Evolutionary conservation across 2,113 vertebrate genomes (phyloP).

Genomic region (Callocephalon fimbriatum): DNA sequence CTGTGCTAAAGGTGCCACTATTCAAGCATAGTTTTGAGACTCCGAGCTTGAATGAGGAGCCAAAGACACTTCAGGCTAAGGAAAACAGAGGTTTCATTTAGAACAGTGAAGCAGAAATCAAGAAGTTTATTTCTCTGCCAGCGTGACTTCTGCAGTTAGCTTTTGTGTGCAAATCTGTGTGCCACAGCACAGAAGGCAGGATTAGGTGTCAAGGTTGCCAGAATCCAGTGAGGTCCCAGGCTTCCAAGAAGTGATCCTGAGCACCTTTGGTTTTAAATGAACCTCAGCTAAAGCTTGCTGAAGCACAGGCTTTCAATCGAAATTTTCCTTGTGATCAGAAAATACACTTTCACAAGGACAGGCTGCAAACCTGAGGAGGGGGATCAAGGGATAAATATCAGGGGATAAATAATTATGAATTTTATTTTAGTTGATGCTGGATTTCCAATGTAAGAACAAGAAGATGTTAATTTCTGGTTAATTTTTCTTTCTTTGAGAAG

Average conservation of each 20-base stretch:
- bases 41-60: constrained; percentile 45
- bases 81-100: constrained; percentile 65
- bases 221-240: background rate
- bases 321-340: background rate
- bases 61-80: constrained; percentile 68
- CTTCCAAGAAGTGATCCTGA: background rate
- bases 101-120: background rate
- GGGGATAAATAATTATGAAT: background rate
- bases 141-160: constrained; percentile 27
- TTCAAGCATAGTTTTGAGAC: constrained; percentile 52
- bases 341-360: background rate
- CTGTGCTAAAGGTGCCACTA: constrained; percentile 56
- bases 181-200: background rate
- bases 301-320: background rate
- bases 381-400: background rate
- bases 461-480: background rate
- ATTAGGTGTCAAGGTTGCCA: constrained; percentile 33
- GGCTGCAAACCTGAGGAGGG: background rate
- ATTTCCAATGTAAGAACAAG: background rate
- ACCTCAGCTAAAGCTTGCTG: constrained; percentile 20
- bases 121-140: constrained; percentile 53
- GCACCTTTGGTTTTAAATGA: background rate
- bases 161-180: constrained; percentile 49
- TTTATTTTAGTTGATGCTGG: background rate
- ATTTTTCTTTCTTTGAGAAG: background rate